Conservation (phyloP, 2,113 vertebrate species). For the Theristicus caerulescens region DNA sequence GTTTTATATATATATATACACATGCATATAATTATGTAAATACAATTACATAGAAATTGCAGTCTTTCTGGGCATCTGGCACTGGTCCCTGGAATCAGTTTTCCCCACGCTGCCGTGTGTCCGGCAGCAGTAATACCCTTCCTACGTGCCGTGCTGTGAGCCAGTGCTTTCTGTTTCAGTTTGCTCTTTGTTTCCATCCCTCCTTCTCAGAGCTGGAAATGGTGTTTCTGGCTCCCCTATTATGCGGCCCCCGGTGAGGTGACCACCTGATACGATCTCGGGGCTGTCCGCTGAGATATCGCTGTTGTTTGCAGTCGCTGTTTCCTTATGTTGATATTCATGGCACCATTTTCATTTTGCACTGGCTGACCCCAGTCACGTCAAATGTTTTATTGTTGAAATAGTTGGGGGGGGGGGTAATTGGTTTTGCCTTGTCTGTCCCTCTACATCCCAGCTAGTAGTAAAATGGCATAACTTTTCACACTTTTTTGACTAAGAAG, state of each 20-base stretch:
- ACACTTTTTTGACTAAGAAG: background rate
- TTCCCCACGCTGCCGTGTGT: background rate
- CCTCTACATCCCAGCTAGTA: background rate
- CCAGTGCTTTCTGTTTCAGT: background rate
- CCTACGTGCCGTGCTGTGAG: rapidly evolving
- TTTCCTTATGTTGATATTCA: background rate
- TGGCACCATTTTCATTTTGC: background rate
- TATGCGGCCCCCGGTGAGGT: background rate
- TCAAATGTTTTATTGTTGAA: background rate
- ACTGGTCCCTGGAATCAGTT: background rate
- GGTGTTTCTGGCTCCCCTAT: background rate
- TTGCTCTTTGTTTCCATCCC: background rate
- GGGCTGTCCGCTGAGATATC: background rate
- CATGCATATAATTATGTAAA: background rate
- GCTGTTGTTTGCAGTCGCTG: background rate
- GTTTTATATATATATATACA: too few relatives aligned
- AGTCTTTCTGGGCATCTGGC: background rate
- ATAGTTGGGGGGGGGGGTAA: background rate
- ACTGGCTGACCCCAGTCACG: background rate
- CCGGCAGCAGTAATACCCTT: background rate
- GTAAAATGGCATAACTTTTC: background rate
- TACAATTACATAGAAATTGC: background rate
- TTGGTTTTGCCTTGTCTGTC: background rate
- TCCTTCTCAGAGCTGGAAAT: background rate
- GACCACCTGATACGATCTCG: rapidly evolving